These are phyloP conservation scores for Origma solitaria DNA, from an alignment of 2,113 vertebrate genomes.

Conservation along the genomic window DNA sequence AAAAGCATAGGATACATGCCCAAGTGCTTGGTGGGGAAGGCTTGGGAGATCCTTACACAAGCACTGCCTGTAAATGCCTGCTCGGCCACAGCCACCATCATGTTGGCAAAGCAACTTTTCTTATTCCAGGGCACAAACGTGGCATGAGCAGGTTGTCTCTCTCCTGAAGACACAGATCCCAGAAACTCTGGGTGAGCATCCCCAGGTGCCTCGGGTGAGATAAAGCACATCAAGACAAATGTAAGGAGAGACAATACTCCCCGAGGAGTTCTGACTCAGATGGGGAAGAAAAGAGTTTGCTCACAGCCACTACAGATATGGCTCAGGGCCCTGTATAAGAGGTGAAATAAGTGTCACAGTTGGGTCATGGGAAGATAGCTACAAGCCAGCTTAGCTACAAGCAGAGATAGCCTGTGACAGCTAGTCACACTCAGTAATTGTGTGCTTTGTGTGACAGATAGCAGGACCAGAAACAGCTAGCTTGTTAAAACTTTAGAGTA, in stretches of 20 bases:
- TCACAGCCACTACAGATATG: neutral
- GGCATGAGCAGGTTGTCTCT: neutral
- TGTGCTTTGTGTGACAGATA: neutral
- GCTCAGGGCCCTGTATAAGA: neutral
- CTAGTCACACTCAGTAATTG: neutral
- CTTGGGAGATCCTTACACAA: neutral
- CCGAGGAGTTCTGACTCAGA: neutral
- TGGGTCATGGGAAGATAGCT: slow-evolving; percentile 39
- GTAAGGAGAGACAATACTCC: neutral
- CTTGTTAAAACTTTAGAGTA: neutral
- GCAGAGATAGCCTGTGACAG: slow-evolving; percentile 29
- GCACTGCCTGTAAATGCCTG: neutral
- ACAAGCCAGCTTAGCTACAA: slow-evolving; percentile 24
- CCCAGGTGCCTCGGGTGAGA: neutral
- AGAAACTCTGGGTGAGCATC: neutral
- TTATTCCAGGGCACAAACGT: neutral
- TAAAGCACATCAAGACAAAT: neutral
- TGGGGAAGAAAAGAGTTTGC: neutral
- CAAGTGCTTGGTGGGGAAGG: neutral
- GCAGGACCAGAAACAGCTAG: neutral
- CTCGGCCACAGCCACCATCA: neutral
- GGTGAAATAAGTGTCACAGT: slow-evolving; percentile 7
- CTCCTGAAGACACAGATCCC: neutral
- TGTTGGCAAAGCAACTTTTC: neutral
- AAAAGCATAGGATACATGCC: neutral